Evolutionary conservation across 2,113 vertebrate genomes (phyloP), one percentile per base, ranked within the genome.

Genomic region (Oophaga pumilio): DNA sequence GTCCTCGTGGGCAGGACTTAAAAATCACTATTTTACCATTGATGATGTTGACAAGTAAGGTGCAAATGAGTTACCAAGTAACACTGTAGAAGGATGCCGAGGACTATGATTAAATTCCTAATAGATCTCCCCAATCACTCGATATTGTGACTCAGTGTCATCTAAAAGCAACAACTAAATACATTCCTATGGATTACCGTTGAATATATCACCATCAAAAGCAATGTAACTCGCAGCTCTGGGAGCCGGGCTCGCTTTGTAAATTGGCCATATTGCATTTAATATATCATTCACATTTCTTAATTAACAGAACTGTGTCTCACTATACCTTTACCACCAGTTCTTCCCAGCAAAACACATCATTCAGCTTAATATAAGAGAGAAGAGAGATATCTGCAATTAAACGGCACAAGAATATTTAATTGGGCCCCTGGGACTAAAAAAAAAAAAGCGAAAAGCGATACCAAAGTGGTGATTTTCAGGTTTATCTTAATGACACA

Each of bases 391-490:
- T 56, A 66, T 22, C 78, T 86, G 49, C 50, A 56, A 79, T 86
- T 50, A 69, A 69, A 79, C 26, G 24, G 60, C 85, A 57, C 50
- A 79, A 28, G 50, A 69, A 79, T 79, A 68, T 53, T 52, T 86
- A 86, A 79, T 86, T 86, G 76, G 76, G 49, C 85, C 43, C 76
- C 53, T 79, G 50, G 76, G 85, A 78, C 5, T 12, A 18, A 50
- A 26, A 73, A 74, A 57, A 57, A 73, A 43, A 59, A 64, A 73
- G 49, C 22, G 53, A 53, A 60, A 79, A 80, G 17, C 2, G 33
- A 68, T 52, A 64, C 28, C 59, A 83, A 68, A 83, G 62, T 68
- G 62, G 62, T 69, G 62, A 68, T 69, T 69, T 82, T 17, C n/a
- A 52, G 81, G 43, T 83, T 82, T 50, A 64, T 83, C 62, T 50